phyloP scores from a whole-genome alignment of 2,888 invertebrate species.

The Drosophila maculinotata region DNA sequence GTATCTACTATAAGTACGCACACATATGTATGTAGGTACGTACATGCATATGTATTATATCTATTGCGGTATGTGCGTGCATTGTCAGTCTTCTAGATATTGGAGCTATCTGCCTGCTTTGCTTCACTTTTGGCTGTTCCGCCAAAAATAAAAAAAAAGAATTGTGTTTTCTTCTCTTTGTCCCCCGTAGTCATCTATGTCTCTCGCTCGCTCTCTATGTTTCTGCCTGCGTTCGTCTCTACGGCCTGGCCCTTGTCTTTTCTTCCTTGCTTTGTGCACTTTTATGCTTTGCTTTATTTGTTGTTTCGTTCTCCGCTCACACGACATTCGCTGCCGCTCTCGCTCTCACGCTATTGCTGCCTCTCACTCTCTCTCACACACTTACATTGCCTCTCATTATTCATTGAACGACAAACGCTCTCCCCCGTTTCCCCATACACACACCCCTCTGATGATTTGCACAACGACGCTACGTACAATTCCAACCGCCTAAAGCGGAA shows the following conservation, averaged over 20 bases:
- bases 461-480: conserved; percentile 73
- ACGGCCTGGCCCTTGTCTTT: conserved; percentile 44
- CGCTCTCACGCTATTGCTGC: conserved; percentile 37
- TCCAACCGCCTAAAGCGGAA: conserved; percentile 82
- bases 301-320: conserved; percentile 64
- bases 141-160: conserved; percentile 62
- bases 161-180: conserved; percentile 65
- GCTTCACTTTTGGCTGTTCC: conserved; percentile 62
- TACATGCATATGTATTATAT: conserved; percentile 16
- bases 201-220: conserved; percentile 22
- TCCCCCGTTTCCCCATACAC: conserved; percentile 49
- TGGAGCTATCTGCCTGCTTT: conserved; percentile 57
- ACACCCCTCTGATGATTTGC: conserved; percentile 62
- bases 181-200: conserved; percentile 5
- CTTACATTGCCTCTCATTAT: conserved; percentile 77
- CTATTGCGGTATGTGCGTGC: conserved; percentile 63
- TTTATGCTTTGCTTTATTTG: conserved; percentile 75
- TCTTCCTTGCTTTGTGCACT: conserved; percentile 73
- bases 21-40: not conserved
- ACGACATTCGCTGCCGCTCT: conserved; percentile 48
- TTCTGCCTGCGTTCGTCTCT: conserved; percentile 46
- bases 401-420: conserved; percentile 74
- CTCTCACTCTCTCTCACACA: conserved; percentile 47
- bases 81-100: conserved; percentile 70
- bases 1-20: conserved; percentile 44